Evolutionary conservation across 2,888 invertebrate species (phyloP), one percentile per base, ranked within the genome.

Genomic region (Pycnomerus fuliginosus): DNA sequence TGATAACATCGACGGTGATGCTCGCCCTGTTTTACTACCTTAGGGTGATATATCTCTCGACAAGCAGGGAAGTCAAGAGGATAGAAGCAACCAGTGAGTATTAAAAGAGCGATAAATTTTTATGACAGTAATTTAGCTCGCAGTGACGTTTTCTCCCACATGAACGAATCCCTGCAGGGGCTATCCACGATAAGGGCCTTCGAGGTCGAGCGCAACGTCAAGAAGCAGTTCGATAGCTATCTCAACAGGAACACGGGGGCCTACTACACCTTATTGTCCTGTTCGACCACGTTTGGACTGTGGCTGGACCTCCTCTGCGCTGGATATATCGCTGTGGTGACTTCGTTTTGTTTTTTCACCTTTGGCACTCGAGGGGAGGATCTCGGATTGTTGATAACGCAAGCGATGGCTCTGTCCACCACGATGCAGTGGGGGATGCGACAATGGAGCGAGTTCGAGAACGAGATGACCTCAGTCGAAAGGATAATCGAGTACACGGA

Each of bases 391-490:
- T 87, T 87, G 7, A 86, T 90, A 36, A 88, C 89, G 0, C 87
- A 89, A 65, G 84, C 86, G 10, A 84, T 88, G 71, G 81, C 83
- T 0, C 76, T 90, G 41, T 87, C 86, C 0, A 87, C 88, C 5
- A 74, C 73, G 72, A 56, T 80, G 60, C 80, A 80, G 61, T 80
- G 79, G 78, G 79, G 77, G 3, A 76, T 80, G 49, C 76, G 94
- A 5, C 94, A 95, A 70, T 90, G 91, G 56, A 90, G 93, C 0
- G 94, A 95, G 68, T 70, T 90, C 3, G 89, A 70, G 65, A 91
- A 90, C 62, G 87, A 85, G 56, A 88, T 90, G 89, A 90, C 88
- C 3, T 85, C 88, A 3, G 93, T 96, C 0, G 96, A 96, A 71
- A 80, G 93, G 67, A 77, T 87, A 2, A 55, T 88, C 7, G 91